Conservation (phyloP, 53 echinoderm and acorn worm genomes). For the Echinarachnius parma region DNA sequence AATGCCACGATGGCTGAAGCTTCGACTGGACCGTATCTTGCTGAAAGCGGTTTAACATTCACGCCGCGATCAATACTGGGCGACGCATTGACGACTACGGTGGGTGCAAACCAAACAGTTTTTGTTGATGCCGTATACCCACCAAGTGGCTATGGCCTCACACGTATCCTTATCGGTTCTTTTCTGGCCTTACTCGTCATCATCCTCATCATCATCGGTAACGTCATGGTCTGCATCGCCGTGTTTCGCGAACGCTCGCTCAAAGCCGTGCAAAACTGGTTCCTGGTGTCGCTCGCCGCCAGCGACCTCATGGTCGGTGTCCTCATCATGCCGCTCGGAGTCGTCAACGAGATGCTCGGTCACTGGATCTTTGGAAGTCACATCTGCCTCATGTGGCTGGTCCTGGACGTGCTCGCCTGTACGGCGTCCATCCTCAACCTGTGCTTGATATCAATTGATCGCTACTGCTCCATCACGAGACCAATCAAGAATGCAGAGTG, state of each 20-base stretch:
- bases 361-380: conserved; percentile 90
- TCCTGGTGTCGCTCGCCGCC: conserved; percentile 84
- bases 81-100: too few species aligned
- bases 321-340: conserved; percentile 90
- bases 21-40: too few species aligned
- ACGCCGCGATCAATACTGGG: too few species aligned
- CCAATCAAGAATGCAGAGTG: conserved; percentile 83
- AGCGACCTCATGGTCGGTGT: conserved; percentile 89
- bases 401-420: conserved; percentile 85
- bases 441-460: conserved; percentile 91
- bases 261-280: conserved; percentile 83
- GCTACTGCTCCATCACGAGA: conserved; percentile 84
- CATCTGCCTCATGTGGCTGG: conserved; percentile 86
- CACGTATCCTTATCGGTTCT: conserved; percentile 68
- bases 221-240: conserved; percentile 90
- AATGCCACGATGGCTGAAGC: too few species aligned
- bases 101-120: too few species aligned
- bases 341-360: conserved; percentile 85
- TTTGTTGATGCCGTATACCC: too few species aligned
- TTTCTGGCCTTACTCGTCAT: conserved; percentile 68
- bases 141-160: conserved; percentile 36
- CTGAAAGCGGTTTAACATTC: too few species aligned
- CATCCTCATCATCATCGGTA: conserved; percentile 80
- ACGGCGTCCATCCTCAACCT: conserved; percentile 96
- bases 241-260: conserved; percentile 71